Evolutionary conservation across 2,113 vertebrate genomes (phyloP).

Genomic region (Platysternon megacephalum): DNA sequence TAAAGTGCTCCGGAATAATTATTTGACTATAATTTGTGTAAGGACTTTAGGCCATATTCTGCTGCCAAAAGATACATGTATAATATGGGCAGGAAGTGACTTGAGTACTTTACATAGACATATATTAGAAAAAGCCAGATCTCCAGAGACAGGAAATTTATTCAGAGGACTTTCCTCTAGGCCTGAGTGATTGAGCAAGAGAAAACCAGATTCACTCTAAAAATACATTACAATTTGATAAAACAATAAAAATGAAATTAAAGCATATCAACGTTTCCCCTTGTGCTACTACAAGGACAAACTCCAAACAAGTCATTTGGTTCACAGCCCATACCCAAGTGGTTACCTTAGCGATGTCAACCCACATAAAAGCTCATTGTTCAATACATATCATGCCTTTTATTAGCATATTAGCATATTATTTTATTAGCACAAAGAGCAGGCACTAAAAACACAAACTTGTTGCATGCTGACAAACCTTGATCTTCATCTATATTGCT

Average conservation of each 20-base stretch:
- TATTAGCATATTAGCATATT: no score
- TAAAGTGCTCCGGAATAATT: neutral
- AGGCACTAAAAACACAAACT: neutral
- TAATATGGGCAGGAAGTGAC: neutral
- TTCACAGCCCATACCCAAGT: neutral
- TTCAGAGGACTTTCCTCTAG: neutral
- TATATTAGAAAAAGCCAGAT: neutral
- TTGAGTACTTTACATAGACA: neutral
- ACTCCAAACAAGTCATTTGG: neutral
- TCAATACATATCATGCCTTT: neutral
- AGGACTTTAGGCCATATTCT: neutral
- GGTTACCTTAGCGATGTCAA: conserved; percentile 21
- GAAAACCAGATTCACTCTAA: neutral
- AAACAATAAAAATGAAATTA: neutral
- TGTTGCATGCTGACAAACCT: conserved; percentile 31
- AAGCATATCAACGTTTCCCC: neutral
- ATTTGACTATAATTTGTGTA: fast-evolving
- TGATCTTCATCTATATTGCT: conserved; percentile 42
- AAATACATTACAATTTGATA: neutral
- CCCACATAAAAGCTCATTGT: neutral
- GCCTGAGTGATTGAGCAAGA: neutral
- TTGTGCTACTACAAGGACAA: neutral
- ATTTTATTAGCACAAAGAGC: neutral
- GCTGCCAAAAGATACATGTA: neutral
- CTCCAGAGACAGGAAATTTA: neutral